phyloP scores from a whole-genome alignment of 2,888 invertebrate species.

The Aricia artaxerxes region DNA sequence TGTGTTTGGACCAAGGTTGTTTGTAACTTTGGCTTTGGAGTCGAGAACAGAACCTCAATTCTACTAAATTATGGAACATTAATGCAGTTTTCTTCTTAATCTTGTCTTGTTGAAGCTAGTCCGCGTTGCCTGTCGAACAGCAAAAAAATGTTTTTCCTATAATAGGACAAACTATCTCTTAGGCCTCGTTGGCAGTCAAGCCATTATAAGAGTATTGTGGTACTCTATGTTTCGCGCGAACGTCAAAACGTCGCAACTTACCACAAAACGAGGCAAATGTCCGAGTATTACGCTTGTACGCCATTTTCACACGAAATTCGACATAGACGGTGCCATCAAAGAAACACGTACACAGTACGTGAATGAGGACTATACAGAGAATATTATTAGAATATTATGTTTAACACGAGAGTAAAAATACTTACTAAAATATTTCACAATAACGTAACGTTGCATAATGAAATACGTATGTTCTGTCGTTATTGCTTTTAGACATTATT shows the following conservation, averaged over 20 bases:
- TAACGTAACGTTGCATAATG: too few relatives aligned
- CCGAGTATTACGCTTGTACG: constrained; percentile 12
- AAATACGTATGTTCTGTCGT: too few relatives aligned
- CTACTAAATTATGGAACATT: background rate
- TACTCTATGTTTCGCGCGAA: too few relatives aligned
- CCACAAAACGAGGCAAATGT: background rate
- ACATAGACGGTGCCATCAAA: background rate
- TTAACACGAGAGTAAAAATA: background rate
- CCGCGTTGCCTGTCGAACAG: too few relatives aligned
- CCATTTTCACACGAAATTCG: background rate
- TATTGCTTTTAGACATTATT: too few relatives aligned
- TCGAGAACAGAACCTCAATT: background rate
- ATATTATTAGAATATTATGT: background rate
- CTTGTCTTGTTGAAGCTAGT: too few relatives aligned
- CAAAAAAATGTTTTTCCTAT: too few relatives aligned
- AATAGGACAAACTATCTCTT: too few relatives aligned
- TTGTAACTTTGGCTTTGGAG: background rate
- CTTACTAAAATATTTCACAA: too few relatives aligned
- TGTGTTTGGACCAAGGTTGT: constrained; percentile 6
- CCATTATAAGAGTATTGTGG: too few relatives aligned
- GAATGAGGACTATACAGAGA: background rate
- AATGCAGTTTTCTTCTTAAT: background rate
- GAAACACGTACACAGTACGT: constrained; percentile 1
- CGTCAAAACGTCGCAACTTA: too few relatives aligned
- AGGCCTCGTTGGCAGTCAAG: too few relatives aligned